Conservation (phyloP, 2,888 invertebrate species). For the Onchidella celtica region DNA sequence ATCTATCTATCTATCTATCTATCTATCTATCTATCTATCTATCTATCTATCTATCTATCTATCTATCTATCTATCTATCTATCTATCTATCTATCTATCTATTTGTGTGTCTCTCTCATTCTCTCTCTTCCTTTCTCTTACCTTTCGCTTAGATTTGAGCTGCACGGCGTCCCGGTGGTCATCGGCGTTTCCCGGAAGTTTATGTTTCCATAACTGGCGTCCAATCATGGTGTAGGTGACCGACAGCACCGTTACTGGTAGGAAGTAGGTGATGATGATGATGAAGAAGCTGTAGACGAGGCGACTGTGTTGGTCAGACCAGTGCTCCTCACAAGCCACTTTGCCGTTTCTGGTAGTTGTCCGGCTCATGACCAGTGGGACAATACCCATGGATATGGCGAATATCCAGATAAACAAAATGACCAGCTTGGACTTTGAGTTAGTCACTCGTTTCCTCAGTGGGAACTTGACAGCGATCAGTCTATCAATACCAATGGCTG, state of each 20-base stretch:
- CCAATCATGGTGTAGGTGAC: slow-evolving; percentile 81
- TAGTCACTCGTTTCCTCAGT: slow-evolving; percentile 79
- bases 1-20: not conserved
- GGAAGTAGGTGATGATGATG: slow-evolving; percentile 74
- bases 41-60: not conserved
- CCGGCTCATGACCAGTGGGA: slow-evolving; percentile 78
- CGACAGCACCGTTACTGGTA: slow-evolving; percentile 80
- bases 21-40: not conserved
- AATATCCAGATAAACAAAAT: slow-evolving; percentile 81
- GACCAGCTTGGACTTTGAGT: slow-evolving; percentile 77
- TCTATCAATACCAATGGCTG: slow-evolving; percentile 81
- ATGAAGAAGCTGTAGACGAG: slow-evolving; percentile 72
- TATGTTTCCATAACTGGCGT: slow-evolving; percentile 80
- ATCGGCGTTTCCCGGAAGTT: slow-evolving; percentile 81
- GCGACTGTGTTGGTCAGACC: slow-evolving; percentile 55
- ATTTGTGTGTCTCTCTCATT: not conserved
- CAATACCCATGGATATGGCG: slow-evolving; percentile 77
- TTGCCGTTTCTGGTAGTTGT: slow-evolving; percentile 53
- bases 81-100: slow-evolving; percentile 24
- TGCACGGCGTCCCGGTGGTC: slow-evolving; percentile 80
- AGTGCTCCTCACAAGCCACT: slow-evolving; percentile 65
- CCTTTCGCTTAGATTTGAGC: slow-evolving; percentile 80
- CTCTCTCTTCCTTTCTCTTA: slow-evolving; percentile 55
- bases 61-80: not conserved
- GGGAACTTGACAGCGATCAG: slow-evolving; percentile 76